Base-by-base conservation (phyloP, 2,888 invertebrate genomes). In the Holacanthella duospinosa region DNA sequence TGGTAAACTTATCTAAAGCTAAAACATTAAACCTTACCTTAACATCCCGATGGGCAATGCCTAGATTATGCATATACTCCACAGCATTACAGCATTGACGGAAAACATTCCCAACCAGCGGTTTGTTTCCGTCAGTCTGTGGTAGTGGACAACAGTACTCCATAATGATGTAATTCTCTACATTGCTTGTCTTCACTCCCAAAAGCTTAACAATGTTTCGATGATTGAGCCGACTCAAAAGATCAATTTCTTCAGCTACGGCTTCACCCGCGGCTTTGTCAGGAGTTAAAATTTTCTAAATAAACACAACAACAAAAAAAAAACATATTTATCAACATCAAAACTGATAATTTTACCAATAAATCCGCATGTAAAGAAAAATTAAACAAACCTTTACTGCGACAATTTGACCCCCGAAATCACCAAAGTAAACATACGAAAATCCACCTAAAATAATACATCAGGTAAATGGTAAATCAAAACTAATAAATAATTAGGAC, bases 41-140 rank as follows among this genome's bases (percentile, higher is more conserved):
- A 36, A 72, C 65, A 66, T 72, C 72, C 43, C 72, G 65, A 64
- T 72, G 72, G 24, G 68, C 64, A 26, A 72, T 70, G 19, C 70
- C 70, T 48, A 68, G 64, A 36, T 67, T 64, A 59, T 72, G 72
- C 55, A 71, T 64, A 53, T 72, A 71, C 60, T 72, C 68, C 19
- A 72, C 68, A 2, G 71, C 72, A 24, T 60, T 59, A 60, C 68
- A 69, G 36, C 69, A 71, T 26, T 72, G 72, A 1, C 64, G 66
- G 58, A 71, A 72, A 6, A 71, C 65, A 54, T 70, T 69, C 4
- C 68, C 65, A 16, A 68, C 68, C 43, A 66, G 63, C 26, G 62
- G 62, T 28, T 59, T 59, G 1, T 28, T 36, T 25, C 26, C 55
- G 12, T 66, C 25, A 44, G 70, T 67, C 1, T 66, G 65, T 61